Base-by-base conservation (phyloP, 2,888 invertebrate genomes). In the Athalia rosae region DNA sequence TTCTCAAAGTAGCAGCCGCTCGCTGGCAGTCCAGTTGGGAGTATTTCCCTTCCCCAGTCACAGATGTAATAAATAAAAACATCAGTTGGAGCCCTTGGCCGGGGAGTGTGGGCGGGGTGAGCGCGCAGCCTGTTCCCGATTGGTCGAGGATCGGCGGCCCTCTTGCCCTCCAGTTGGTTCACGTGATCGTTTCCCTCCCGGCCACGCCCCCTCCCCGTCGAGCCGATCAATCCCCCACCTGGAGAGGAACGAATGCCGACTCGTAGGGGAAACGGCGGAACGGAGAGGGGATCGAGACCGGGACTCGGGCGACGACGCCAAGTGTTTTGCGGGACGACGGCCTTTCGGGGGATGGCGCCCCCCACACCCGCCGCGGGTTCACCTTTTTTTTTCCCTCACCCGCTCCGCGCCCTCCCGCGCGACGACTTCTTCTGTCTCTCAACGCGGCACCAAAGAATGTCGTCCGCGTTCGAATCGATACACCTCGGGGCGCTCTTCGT, bases 261-360 rank as follows among this genome's bases (percentile, higher is more conserved):
- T 59, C 81, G 77, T 28, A 74, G 71, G 79, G 80, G 80, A 79
- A 77, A 80, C 81, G 83, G 79, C 78, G 79, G 80, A 80, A 81
- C 80, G 80, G 76, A 61, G 76, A 71, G 67, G 81, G 83, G 63
- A 67, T 56, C 43, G 90, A 80, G 90, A 86, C 71, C 86, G 91
- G 64, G 91, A 90, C 81, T 91, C 91, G 80, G 91, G 91, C 78
- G 92, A 81, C 78, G 82, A 81, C 64, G 81, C 81, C 82, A 87
- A 91, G 91, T 81, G 91, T 89, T 84, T 92, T 92, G 85, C 92
- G 92, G 80, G 91, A 91, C 80, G 91, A 91, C 62, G 56, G 69
- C 84, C 28, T 28, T 28, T 28, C 28, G 76, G 50, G 63, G 66
- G 61, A 64, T 78, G 77, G 74, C 64, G 78, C 69, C 79, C 85